Base-by-base conservation (phyloP, 2,888 invertebrate species). In the Epistrophella euchroma region DNA sequence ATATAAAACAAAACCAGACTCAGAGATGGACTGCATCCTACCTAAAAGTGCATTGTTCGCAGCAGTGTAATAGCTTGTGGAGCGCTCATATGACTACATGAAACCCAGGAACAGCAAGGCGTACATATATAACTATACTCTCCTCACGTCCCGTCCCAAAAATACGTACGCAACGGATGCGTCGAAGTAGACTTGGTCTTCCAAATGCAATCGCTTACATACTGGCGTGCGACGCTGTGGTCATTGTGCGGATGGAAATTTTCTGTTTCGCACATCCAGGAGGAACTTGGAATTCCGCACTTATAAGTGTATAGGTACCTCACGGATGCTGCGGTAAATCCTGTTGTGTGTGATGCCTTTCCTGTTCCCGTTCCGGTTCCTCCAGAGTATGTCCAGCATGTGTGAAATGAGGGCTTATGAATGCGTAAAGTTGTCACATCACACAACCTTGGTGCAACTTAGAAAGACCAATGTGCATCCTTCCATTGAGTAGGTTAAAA, bases 191-290 rank as follows among this genome's bases (percentile, higher is more conserved):
- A 60, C 60, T 60, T 60, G 37, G 37, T 22, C 37, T 37, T 60
- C 52, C 73, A 73, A 68, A 72, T 85, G 73, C 81, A 77, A 77
- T 81, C 71, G 81, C 64, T 86, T 77, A 74, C 78, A 86, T n/a
- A n/a, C 70, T 74, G 86, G 86, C 86, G 86, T 86, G 86, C 86
- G 86, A 86, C 86, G 71, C 52, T 86, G 86, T 78, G 86, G 86
- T 86, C 74, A 77, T 58, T 86, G 86, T 86, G 86, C 77, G 82
- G 86, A 86, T 86, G 58, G 58, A 81, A 86, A 66, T 60, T 40
- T 71, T 77, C 78, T 58, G 77, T 78, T 73, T n/a, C 43, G 43
- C 74, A 71, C 55, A 73, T 75, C 70, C 72, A 73, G 72, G 76
- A 80, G 85, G 35, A 74, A 74, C 82, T 86, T 72, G 85, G 50